These are phyloP conservation scores for Antheraea mylitta DNA, from an alignment of 1,140 invertebrate genomes.

Conservation along the genomic window DNA sequence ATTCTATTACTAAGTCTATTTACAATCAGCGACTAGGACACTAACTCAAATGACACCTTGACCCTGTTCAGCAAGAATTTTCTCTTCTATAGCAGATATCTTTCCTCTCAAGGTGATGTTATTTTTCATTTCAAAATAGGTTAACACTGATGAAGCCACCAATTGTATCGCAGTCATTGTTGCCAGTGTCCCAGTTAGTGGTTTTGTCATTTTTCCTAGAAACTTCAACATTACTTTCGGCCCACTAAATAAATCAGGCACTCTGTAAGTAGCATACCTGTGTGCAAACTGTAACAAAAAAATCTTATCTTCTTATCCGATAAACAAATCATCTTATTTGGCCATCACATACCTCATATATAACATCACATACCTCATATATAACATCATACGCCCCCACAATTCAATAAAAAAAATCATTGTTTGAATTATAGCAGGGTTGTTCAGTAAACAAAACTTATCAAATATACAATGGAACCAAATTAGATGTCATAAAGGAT, in stretches of 20 bases:
- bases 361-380: too few species aligned
- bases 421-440: too few species aligned
- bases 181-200: constrained; percentile 39
- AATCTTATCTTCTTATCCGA: background rate
- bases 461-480: too few species aligned
- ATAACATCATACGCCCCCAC: too few species aligned
- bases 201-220: constrained; percentile 49
- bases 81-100: constrained; percentile 50
- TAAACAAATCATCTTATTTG: background rate
- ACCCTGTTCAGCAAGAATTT: constrained; percentile 28
- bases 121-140: constrained; percentile 69
- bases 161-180: constrained; percentile 38
- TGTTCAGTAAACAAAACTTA: too few species aligned
- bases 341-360: too few species aligned
- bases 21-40: background rate
- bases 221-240: constrained; percentile 56
- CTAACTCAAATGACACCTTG: background rate
- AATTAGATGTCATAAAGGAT: too few species aligned
- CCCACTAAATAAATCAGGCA: constrained; percentile 63
- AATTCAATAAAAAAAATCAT: too few species aligned
- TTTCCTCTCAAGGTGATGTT: constrained; percentile 46
- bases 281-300: constrained; percentile 67
- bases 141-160: constrained; percentile 48
- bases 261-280: constrained; percentile 61
- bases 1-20: background rate